These are phyloP conservation scores for Pemphigus obesinymphae DNA, from an alignment of 1,140 invertebrate species.

Conservation along the genomic window DNA sequence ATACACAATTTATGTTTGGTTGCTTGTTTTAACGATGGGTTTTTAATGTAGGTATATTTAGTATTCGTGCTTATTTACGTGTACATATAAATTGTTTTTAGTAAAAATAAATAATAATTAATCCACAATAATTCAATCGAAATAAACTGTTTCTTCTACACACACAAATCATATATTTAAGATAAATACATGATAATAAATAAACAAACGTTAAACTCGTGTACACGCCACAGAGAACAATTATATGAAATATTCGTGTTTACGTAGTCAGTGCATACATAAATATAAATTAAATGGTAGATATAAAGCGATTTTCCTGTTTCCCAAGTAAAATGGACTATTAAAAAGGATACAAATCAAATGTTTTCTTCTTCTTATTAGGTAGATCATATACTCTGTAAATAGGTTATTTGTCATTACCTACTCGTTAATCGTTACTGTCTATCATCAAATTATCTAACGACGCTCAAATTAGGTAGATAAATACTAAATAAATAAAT, in stretches of 20 bases:
- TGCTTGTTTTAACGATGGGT: neutral
- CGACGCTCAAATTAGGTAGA: too few relatives aligned
- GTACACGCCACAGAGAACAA: neutral
- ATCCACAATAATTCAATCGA: neutral
- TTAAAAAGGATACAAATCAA: neutral
- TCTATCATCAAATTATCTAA: neutral
- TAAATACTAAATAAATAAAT: too few relatives aligned
- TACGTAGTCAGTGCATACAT: neutral
- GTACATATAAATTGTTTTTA: too few relatives aligned
- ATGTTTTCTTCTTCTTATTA: too few relatives aligned
- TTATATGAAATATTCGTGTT: neutral
- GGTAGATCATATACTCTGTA: too few relatives aligned
- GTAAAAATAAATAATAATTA: neutral
- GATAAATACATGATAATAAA: too few relatives aligned
- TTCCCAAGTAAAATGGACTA: neutral
- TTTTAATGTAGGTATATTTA: too few relatives aligned
- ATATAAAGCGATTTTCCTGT: neutral
- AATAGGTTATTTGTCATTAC: neutral
- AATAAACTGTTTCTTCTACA: neutral
- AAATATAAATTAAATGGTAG: neutral
- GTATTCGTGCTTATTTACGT: too few relatives aligned
- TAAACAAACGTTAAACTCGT: too few relatives aligned
- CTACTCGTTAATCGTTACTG: too few relatives aligned
- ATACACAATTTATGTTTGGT: neutral
- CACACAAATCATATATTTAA: neutral